Evolutionary conservation across 2,113 vertebrate species (phyloP).

Genomic region (Mirounga angustirostris): DNA sequence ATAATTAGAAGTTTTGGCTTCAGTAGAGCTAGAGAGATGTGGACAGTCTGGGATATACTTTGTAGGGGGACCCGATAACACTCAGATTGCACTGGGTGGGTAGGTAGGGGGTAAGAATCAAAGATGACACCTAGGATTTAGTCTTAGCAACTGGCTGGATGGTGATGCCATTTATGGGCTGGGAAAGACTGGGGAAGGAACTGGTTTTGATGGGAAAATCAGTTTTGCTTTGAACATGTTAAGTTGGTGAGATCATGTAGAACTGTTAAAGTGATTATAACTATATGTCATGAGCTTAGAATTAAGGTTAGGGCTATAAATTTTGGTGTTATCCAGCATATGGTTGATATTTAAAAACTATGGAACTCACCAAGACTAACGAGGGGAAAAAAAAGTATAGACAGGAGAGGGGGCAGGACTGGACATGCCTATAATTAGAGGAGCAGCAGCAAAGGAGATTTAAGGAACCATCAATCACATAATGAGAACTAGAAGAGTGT

Average conservation of each 20-base stretch:
- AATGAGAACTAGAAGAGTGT: not conserved
- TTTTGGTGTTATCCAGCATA: not conserved
- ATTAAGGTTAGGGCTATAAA: not conserved
- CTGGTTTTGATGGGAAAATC: conserved; percentile 38
- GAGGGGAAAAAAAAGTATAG: not conserved
- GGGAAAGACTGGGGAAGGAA: conserved; percentile 24
- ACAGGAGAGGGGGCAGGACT: not conserved
- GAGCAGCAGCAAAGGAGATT: not conserved
- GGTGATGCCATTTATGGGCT: conserved; percentile 7
- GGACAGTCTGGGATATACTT: conserved; percentile 2
- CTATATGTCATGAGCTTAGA: not conserved
- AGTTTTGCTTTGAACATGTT: conserved; percentile 55
- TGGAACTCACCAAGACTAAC: not conserved
- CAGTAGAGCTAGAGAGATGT: not conserved
- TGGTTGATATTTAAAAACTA: conserved; percentile 50
- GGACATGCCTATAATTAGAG: not conserved
- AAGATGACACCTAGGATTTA: not conserved
- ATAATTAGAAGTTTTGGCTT: conserved; percentile 30
- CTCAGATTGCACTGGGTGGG: not conserved
- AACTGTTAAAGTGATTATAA: conserved; percentile 42
- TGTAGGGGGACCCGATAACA: not conserved
- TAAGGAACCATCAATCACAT: not conserved
- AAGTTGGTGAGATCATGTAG: not conserved
- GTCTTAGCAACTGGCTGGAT: conserved; percentile 28
- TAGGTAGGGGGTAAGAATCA: not conserved